Percentiles rank a stretch among this genome's conserved stretches.
Evolutionary conservation across 1,140 invertebrate genomes (phyloP).

Genomic region (Plutomurus gul): DNA sequence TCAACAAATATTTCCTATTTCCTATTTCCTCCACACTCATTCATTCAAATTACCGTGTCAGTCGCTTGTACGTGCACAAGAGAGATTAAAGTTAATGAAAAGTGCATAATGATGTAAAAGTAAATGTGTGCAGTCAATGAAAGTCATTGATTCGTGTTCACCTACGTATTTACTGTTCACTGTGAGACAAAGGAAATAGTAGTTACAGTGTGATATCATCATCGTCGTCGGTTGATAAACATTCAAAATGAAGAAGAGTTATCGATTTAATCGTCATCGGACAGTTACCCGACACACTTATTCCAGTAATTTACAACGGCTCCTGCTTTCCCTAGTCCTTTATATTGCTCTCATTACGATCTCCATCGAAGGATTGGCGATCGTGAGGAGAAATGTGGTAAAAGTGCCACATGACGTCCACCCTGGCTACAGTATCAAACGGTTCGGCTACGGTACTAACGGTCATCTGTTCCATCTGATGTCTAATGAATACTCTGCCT

Average conservation of each 20-base stretch:
- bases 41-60: background rate
- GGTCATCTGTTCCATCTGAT: conserved; percentile 68
- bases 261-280: conserved; percentile 23
- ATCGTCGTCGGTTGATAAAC: background rate
- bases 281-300: conserved; percentile 4
- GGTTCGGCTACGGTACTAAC: conserved; percentile 62
- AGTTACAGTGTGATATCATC: background rate
- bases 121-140: background rate
- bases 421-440: conserved; percentile 80
- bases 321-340: background rate
- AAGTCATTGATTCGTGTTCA: background rate
- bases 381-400: conserved; percentile 55
- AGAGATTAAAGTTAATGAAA: background rate
- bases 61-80: background rate
- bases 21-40: background rate
- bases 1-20: too few relatives aligned
- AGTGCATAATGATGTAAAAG: background rate
- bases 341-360: background rate
- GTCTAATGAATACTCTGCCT: conserved; percentile 77
- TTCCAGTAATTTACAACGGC: background rate
- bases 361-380: conserved; percentile 42
- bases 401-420: conserved; percentile 73
- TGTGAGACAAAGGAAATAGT: background rate
- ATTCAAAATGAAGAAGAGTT: conserved; percentile 9
- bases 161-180: too few relatives aligned